These are phyloP conservation scores for Epiperipatus broadwayi DNA, from an alignment of 2,888 invertebrate species.

Conservation along the genomic window DNA sequence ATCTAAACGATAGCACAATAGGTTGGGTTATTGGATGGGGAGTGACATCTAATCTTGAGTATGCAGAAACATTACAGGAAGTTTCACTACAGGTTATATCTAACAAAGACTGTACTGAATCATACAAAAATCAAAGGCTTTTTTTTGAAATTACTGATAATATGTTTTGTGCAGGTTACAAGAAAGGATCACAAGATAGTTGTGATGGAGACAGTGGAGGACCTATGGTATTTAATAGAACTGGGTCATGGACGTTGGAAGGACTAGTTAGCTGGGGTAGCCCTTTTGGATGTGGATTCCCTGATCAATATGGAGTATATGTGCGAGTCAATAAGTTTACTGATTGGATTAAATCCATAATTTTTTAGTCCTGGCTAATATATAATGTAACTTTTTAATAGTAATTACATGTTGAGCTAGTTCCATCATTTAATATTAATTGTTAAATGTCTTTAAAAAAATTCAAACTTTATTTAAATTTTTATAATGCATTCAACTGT, in stretches of 20 bases:
- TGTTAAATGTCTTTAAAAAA: no score
- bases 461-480: no score
- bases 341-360: conserved; percentile 19
- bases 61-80: conserved; percentile 17
- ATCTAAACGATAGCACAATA: no score
- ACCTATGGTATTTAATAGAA: conserved; percentile 18
- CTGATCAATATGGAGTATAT: conserved; percentile 19
- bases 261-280: conserved; percentile 20
- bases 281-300: conserved; percentile 18
- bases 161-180: conserved; percentile 17
- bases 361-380: no score
- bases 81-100: conserved; percentile 18
- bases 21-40: conserved; percentile 18
- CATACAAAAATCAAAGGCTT: conserved; percentile 16
- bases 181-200: conserved; percentile 15
- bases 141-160: conserved; percentile 13
- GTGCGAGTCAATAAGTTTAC: conserved; percentile 17
- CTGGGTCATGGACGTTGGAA: conserved; percentile 19
- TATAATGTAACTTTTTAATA: no score
- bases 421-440: no score
- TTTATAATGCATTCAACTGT: no score
- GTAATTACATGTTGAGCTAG: no score
- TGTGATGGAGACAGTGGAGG: conserved; percentile 20
- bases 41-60: conserved; percentile 17
- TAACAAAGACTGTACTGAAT: conserved; percentile 16